phyloP scores from a whole-genome alignment of 2,797 vertebrate species.

The Gorsachius magnificus region DNA sequence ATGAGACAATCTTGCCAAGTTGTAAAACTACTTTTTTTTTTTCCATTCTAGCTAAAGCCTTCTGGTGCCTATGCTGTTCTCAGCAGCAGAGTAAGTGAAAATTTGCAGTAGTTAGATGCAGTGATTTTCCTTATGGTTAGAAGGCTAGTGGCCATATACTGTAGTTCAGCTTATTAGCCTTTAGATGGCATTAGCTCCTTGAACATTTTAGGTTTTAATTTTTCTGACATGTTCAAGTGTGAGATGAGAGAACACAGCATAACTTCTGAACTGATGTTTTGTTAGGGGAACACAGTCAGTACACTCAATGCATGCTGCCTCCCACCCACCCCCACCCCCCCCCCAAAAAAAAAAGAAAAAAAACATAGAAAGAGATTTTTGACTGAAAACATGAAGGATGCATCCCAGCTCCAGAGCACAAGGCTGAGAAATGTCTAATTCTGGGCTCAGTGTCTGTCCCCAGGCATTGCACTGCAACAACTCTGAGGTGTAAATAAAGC shows the following conservation, averaged over 20 bases:
- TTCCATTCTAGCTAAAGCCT: not conserved
- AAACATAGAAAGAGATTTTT: not conserved
- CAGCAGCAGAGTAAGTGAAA: not conserved
- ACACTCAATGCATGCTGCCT: not conserved
- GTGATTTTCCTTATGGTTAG: not conserved
- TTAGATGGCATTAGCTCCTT: conserved; percentile 68
- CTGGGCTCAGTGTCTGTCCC: not conserved
- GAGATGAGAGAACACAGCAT: not conserved
- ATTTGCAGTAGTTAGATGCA: not conserved
- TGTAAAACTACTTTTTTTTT: not conserved
- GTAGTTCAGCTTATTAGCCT: conserved; percentile 50
- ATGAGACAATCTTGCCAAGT: not conserved
- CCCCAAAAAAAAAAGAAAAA: not conserved
- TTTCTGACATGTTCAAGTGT: rapidly evolving
- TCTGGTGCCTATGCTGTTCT: not conserved
- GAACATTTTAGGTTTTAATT: not conserved
- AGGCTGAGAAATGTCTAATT: not conserved
- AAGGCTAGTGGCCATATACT: not conserved
- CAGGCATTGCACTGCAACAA: not conserved
- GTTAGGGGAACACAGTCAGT: too few relatives aligned
- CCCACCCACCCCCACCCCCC: too few relatives aligned
- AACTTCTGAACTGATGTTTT: not conserved
- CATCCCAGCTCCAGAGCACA: not conserved
- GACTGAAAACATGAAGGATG: not conserved
- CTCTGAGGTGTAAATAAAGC: not conserved